phyloP scores from a whole-genome alignment of 1,140 invertebrate species.

The Heliconius melpomene region DNA sequence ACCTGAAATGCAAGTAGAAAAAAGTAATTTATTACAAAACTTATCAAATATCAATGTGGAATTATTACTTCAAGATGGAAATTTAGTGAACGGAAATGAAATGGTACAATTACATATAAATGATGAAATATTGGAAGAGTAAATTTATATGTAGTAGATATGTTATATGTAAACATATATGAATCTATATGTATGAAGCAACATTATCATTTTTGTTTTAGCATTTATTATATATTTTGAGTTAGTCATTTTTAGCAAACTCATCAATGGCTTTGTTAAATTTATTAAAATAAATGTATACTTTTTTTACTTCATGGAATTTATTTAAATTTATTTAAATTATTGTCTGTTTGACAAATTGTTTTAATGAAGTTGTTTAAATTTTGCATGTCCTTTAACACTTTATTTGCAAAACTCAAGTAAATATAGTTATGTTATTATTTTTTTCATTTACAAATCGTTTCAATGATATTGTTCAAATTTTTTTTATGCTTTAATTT shows the following conservation, averaged over 20 bases:
- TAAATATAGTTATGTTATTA: not conserved
- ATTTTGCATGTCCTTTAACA: not conserved
- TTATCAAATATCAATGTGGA: slow-evolving; percentile 49
- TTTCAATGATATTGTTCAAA: not conserved
- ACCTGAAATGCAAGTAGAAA: not conserved
- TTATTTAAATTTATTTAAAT: not conserved
- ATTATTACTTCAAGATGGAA: slow-evolving; percentile 46
- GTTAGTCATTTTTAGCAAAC: too few relatives aligned
- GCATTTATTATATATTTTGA: too few relatives aligned
- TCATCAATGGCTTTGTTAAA: too few relatives aligned
- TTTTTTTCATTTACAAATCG: not conserved
- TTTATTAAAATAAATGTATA: too few relatives aligned
- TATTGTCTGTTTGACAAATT: not conserved
- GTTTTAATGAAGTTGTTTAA: not conserved
- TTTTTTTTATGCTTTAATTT: not conserved
- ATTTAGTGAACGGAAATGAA: slow-evolving; percentile 45
- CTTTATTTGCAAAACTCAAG: not conserved
- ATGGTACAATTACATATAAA: slow-evolving; percentile 54
- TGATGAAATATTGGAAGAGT: slow-evolving; percentile 30
- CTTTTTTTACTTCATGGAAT: too few relatives aligned
- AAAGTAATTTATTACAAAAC: slow-evolving; percentile 37
- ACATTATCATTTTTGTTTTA: too few relatives aligned
- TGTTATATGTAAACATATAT: too few relatives aligned
- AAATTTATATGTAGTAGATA: not conserved
- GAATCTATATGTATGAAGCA: too few relatives aligned